Base-by-base conservation (phyloP, 1,140 invertebrate species). In the Druon quercuslanigerum region DNA sequence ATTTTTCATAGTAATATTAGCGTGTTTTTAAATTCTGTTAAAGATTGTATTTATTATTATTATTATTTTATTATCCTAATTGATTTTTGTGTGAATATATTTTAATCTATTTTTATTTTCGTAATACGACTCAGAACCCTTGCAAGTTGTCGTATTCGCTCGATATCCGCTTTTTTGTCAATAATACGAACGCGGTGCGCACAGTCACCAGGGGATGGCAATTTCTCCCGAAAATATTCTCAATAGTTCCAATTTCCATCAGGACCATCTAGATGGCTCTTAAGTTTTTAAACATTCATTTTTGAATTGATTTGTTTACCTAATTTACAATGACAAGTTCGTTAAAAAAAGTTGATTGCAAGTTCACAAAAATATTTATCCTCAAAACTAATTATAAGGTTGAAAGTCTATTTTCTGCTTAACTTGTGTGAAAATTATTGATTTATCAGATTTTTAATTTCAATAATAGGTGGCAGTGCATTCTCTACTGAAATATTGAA, bases 121-220 rank as follows among this genome's bases (percentile, higher is more conserved):
- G 40, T 46, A 46, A 46, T 46, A 46, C 40, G 40, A 9, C 2
- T 46, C 40, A 11, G 40, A 46, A 66, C 16, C 25, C 60, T 66
- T 9, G 60, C 20, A 25, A 60, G 57, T 17, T 56, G 17, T 33
- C 13, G 17, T 33, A 66, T 66, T 66, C 60, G 60, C 40, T 66
- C 60, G 40, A 66, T 66, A 66, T 33, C 3, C 60, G 60, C 60
- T 14, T 66, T 66, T 66, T 14, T n/a, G 60, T 66, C 60, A 66
- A 66, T 66, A 66, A n/a, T 66, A 66, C 25, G 60, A 66, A 66
- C 40, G 46, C 60, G 40, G 40, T 33, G 60, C 60, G 60, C 57
- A 66, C 0, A 66, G 33, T 9, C 57, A 66, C 60, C 60, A 66
- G 60, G 60, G 60, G 33, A 33, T 66, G 60, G 60, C 14, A 66